Percentiles rank a stretch among this genome's conserved stretches.
These are phyloP conservation scores for Pammene aurita DNA, from an alignment of 2,888 invertebrate species.

Conservation along the genomic window DNA sequence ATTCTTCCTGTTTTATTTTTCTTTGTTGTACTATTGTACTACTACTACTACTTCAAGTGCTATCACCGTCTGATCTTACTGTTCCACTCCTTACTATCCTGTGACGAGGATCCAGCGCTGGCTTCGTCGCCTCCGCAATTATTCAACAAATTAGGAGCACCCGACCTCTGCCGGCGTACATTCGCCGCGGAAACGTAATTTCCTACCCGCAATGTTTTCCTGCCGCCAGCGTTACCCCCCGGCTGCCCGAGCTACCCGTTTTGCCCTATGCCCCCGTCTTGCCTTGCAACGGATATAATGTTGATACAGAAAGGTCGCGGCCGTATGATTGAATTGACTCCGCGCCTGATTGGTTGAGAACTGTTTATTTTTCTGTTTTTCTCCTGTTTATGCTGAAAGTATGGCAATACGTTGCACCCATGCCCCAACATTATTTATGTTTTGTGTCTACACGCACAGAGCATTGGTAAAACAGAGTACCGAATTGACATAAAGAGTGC, in stretches of 20 bases:
- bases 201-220: constrained; percentile 66
- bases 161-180: constrained; percentile 53
- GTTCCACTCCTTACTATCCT: constrained; percentile 17
- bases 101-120: constrained; percentile 18
- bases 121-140: constrained; percentile 58
- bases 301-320: constrained; percentile 53
- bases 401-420: not conserved
- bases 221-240: constrained; percentile 50
- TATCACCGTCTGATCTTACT: constrained; percentile 16
- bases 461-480: too few relatives aligned
- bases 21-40: too few relatives aligned
- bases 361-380: constrained; percentile 10
- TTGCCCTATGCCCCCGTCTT: constrained; percentile 31
- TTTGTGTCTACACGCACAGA: too few relatives aligned
- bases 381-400: not conserved
- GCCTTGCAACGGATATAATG: constrained; percentile 53
- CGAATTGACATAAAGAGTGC: too few relatives aligned
- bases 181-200: constrained; percentile 60
- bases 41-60: not conserved
- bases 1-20: too few relatives aligned
- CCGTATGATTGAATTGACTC: constrained; percentile 44
- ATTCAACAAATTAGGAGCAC: constrained; percentile 68
- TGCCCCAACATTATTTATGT: too few relatives aligned
- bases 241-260: constrained; percentile 37
- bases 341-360: constrained; percentile 9